Conservation (phyloP, 2,888 invertebrate genomes). For the Dynastes tityus region DNA sequence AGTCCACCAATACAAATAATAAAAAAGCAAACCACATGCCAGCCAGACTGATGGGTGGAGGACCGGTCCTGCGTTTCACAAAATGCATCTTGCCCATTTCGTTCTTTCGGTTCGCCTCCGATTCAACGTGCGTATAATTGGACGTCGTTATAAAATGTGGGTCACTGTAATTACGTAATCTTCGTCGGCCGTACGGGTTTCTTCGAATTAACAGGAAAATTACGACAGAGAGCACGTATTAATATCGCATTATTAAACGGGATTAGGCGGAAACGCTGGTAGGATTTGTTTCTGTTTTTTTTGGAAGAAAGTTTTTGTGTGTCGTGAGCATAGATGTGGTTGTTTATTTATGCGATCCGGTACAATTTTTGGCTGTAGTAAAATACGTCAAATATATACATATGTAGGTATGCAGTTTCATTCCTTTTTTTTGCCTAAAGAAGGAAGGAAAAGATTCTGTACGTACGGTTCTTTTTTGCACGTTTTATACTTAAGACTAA, state of each 20-base stretch:
- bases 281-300: background rate
- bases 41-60: too few species aligned
- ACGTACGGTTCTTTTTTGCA: too few species aligned
- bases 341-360: too few species aligned
- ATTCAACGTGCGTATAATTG: constrained; percentile 22
- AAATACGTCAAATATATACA: too few species aligned
- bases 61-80: background rate
- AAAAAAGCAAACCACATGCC: too few species aligned
- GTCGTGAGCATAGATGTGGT: background rate
- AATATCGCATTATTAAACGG: constrained; percentile 21
- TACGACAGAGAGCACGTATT: constrained; percentile 15
- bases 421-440: too few species aligned
- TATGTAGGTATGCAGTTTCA: too few species aligned
- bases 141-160: constrained; percentile 32
- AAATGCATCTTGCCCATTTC: background rate
- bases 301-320: background rate
- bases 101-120: background rate
- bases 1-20: too few species aligned
- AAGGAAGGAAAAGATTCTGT: too few species aligned
- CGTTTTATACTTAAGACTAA: too few species aligned
- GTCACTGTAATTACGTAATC: constrained; percentile 37
- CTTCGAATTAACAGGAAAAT: constrained; percentile 26
- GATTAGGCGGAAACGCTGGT: constrained; percentile 9
- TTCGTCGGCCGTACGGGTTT: constrained; percentile 17
- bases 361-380: too few species aligned